Evolutionary conservation across 1,140 invertebrate species (phyloP).

Genomic region (Diprion similis): DNA sequence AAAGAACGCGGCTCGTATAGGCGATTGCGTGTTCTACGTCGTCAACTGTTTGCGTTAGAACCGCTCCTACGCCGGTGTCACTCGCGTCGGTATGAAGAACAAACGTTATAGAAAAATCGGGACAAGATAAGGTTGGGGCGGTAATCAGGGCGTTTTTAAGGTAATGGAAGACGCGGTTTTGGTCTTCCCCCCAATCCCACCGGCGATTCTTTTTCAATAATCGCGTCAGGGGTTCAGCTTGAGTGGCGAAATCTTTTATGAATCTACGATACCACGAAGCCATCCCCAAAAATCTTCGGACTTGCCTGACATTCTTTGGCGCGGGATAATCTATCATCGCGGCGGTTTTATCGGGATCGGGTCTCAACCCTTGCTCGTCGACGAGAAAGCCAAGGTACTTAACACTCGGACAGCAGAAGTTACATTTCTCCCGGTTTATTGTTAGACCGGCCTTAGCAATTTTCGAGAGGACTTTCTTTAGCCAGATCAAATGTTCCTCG

Average conservation of each 20-base stretch:
- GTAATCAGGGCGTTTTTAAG: background rate
- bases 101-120: too few species aligned
- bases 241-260: slow-evolving; percentile 41
- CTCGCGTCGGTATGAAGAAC: slow-evolving; percentile 36
- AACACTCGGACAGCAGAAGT: slow-evolving; percentile 26
- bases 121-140: too few species aligned
- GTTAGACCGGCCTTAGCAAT: slow-evolving; percentile 27
- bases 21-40: slow-evolving; percentile 43
- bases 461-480: slow-evolving; percentile 27
- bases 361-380: slow-evolving; percentile 39
- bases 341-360: slow-evolving; percentile 43
- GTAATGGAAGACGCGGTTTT: slow-evolving; percentile 28
- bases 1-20: slow-evolving; percentile 50
- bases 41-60: slow-evolving; percentile 36
- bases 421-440: slow-evolving; percentile 34
- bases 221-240: slow-evolving; percentile 38
- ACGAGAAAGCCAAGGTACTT: slow-evolving; percentile 43
- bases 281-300: slow-evolving; percentile 58
- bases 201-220: slow-evolving; percentile 42
- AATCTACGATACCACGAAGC: slow-evolving; percentile 50
- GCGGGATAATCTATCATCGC: slow-evolving; percentile 40
- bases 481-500: slow-evolving; percentile 28
- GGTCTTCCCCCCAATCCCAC: slow-evolving; percentile 35
- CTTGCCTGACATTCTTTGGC: slow-evolving; percentile 44
- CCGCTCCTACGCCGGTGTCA: too few species aligned